These are phyloP conservation scores for Thrips palmi DNA, from an alignment of 1,140 invertebrate genomes.

Conservation along the genomic window DNA sequence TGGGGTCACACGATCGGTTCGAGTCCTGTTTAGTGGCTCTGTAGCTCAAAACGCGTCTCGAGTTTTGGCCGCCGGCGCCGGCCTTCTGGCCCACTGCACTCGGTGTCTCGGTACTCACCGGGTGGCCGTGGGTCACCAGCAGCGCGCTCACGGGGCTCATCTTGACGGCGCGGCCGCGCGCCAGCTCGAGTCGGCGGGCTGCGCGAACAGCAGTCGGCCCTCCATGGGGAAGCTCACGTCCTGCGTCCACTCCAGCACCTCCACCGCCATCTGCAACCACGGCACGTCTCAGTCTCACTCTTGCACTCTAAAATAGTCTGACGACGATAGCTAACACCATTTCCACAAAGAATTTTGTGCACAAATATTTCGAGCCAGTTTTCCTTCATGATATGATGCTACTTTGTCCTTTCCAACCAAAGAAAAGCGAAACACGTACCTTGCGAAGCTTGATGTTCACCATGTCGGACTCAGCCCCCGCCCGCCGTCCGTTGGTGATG, in stretches of 20 bases:
- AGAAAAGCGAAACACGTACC: slow-evolving; percentile 20
- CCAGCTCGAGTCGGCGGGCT: slow-evolving; percentile 79
- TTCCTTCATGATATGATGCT: not conserved
- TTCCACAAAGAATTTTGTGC: not conserved
- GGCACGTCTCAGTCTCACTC: not conserved
- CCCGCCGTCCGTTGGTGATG: slow-evolving; percentile 44
- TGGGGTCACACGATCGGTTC: too few relatives aligned
- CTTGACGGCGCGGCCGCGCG: slow-evolving; percentile 66
- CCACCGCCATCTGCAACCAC: slow-evolving; percentile 56
- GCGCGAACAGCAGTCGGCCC: slow-evolving; percentile 66
- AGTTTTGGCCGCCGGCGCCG: too few relatives aligned
- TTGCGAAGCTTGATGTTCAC: slow-evolving; percentile 74
- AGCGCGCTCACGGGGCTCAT: slow-evolving; percentile 70
- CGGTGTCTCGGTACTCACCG: too few relatives aligned
- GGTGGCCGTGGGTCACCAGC: slow-evolving; percentile 46
- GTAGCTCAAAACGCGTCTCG: too few relatives aligned
- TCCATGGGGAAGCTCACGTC: slow-evolving; percentile 76
- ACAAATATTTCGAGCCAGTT: not conserved
- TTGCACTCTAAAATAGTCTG: not conserved
- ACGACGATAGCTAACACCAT: not conserved
- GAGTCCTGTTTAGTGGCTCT: too few relatives aligned
- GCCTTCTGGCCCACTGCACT: too few relatives aligned
- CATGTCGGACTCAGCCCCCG: slow-evolving; percentile 59
- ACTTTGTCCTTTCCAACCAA: not conserved
- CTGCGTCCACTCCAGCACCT: slow-evolving; percentile 82